These are phyloP conservation scores for Sebastes kiyomatsui DNA, from an alignment of 2,797 vertebrate genomes.

Conservation along the genomic window DNA sequence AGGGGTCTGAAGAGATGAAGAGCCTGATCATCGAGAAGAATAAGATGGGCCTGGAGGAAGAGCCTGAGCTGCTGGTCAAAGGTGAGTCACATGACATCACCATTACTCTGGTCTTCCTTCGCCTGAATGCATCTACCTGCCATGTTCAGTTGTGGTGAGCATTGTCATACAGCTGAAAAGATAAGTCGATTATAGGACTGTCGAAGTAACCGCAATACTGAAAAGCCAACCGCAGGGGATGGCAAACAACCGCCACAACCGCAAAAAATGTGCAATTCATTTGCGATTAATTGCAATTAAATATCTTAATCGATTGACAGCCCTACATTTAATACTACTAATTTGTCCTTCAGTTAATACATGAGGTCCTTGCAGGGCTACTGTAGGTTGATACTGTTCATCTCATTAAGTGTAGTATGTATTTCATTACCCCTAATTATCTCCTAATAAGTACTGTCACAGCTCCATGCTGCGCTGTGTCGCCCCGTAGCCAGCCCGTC, in stretches of 20 bases:
- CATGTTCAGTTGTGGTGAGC: background rate
- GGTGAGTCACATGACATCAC: constrained; percentile 78
- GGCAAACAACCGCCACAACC: too few species aligned
- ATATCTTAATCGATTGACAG: background rate
- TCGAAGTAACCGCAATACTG: background rate
- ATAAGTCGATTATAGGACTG: background rate
- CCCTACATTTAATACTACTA: background rate
- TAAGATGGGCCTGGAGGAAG: constrained; percentile 85
- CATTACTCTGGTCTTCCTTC: background rate
- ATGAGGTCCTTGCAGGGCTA: background rate
- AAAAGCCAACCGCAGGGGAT: background rate
- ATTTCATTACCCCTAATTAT: constrained; percentile 40
- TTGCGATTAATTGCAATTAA: background rate
- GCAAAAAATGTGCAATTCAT: too few species aligned
- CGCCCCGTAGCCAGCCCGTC: constrained; percentile 14
- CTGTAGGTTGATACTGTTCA: background rate
- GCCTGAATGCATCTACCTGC: background rate
- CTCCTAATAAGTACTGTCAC: constrained; percentile 31
- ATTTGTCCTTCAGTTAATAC: background rate
- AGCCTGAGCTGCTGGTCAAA: constrained; percentile 89
- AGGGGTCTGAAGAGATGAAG: constrained; percentile 89
- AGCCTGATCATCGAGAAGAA: constrained; percentile 91
- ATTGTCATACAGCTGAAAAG: background rate
- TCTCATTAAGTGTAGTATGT: constrained; percentile 25
- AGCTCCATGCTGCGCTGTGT: constrained; percentile 27